Evolutionary conservation across 2,797 vertebrate genomes (phyloP).

Genomic region (Parambassis ranga): DNA sequence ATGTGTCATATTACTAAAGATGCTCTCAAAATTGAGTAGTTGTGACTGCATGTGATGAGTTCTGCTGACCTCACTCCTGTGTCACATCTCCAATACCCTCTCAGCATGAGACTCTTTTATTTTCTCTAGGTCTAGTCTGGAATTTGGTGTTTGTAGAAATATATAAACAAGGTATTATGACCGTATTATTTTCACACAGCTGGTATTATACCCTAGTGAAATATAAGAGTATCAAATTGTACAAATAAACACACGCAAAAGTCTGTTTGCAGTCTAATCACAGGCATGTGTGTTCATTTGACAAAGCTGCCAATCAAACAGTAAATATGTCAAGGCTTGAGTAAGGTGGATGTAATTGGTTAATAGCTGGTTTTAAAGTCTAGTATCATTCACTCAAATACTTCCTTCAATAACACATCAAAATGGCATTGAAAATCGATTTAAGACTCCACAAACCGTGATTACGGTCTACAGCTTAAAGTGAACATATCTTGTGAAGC

Average conservation of each 20-base stretch:
- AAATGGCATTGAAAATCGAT: background rate
- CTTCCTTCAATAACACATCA: background rate
- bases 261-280: background rate
- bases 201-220: background rate
- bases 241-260: background rate
- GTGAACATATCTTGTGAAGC: constrained; percentile 13
- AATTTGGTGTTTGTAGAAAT: background rate
- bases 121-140: background rate
- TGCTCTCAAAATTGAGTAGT: background rate
- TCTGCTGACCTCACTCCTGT: constrained; percentile 11
- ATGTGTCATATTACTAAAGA: constrained; percentile 7
- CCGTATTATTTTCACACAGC: background rate
- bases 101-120: background rate
- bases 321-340: background rate
- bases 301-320: background rate
- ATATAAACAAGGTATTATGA: background rate
- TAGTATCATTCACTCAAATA: background rate
- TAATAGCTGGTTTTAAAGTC: constrained; percentile 16
- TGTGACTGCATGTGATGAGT: background rate
- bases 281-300: background rate
- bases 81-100: background rate
- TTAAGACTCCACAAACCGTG: background rate
- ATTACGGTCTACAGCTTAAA: constrained; percentile 4
- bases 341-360: background rate
- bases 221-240: background rate